Conservation (phyloP, 2,113 vertebrate species). For the Micronisus gabar region DNA sequence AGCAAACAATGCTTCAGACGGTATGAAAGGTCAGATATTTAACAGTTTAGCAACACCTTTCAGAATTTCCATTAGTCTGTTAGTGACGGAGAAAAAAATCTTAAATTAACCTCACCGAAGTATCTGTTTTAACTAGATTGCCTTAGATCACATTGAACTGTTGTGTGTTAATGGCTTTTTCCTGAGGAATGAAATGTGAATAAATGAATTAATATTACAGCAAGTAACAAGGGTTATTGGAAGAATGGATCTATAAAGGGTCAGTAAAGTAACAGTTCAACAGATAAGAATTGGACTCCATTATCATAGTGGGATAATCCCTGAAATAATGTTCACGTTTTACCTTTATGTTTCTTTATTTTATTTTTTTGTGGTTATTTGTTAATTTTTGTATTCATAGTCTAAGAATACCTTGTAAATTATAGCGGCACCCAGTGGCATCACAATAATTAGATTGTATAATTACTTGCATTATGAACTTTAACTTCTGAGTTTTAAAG, state of each 20-base stretch:
- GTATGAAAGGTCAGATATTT: neutral
- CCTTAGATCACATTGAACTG: neutral
- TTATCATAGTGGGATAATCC: neutral
- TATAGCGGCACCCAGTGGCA: neutral
- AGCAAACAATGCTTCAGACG: neutral
- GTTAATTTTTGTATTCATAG: neutral
- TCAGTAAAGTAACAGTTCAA: neutral
- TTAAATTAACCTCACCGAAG: neutral
- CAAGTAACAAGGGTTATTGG: neutral
- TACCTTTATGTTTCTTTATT: neutral
- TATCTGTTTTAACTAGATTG: neutral
- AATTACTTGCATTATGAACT: neutral
- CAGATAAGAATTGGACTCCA: neutral
- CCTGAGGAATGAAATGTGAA: neutral
- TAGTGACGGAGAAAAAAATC: neutral
- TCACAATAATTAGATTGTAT: neutral
- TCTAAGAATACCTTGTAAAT: neutral
- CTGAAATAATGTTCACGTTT: neutral
- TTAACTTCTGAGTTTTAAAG: neutral
- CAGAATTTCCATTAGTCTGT: neutral
- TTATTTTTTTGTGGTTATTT: neutral
- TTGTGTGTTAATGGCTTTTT: neutral
- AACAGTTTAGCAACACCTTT: neutral
- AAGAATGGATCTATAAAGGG: neutral
- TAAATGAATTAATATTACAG: conserved; percentile 12